Evolutionary conservation across 2,888 invertebrate genomes (phyloP).

Genomic region (Idaea straminata): DNA sequence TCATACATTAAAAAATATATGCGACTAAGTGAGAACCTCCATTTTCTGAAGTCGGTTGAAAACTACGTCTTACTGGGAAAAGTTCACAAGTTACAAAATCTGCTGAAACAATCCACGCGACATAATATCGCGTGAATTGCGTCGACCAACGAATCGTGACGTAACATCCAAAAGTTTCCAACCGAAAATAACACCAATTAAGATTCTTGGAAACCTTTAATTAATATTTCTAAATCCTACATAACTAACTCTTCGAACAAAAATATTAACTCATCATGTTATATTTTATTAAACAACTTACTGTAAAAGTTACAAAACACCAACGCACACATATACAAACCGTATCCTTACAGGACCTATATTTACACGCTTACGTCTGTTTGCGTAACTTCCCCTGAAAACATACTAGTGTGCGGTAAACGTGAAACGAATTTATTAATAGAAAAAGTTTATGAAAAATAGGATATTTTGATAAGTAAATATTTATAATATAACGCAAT

Average conservation of each 20-base stretch:
- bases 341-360: constrained; percentile 22
- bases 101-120: too few species aligned
- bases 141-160: too few species aligned
- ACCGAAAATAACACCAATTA: too few species aligned
- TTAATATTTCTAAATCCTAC: neutral
- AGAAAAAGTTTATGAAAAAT: constrained; percentile 8
- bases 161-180: too few species aligned
- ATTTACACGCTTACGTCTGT: constrained; percentile 20
- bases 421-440: constrained; percentile 8
- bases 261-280: constrained; percentile 12
- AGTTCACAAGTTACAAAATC: too few species aligned
- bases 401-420: constrained; percentile 21
- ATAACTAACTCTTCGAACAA: constrained; percentile 1
- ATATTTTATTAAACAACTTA: constrained; percentile 4
- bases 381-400: constrained; percentile 31
- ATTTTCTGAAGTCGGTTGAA: too few species aligned
- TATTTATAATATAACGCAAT: constrained; percentile 21
- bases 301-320: constrained; percentile 39
- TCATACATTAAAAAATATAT: too few species aligned
- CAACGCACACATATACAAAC: constrained; percentile 7
- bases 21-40: too few species aligned
- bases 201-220: too few species aligned
- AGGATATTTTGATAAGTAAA: constrained; percentile 16
- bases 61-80: too few species aligned
- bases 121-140: too few species aligned